Evolutionary conservation across 1,140 invertebrate species (phyloP).

Genomic region (Drosophila takahashii): DNA sequence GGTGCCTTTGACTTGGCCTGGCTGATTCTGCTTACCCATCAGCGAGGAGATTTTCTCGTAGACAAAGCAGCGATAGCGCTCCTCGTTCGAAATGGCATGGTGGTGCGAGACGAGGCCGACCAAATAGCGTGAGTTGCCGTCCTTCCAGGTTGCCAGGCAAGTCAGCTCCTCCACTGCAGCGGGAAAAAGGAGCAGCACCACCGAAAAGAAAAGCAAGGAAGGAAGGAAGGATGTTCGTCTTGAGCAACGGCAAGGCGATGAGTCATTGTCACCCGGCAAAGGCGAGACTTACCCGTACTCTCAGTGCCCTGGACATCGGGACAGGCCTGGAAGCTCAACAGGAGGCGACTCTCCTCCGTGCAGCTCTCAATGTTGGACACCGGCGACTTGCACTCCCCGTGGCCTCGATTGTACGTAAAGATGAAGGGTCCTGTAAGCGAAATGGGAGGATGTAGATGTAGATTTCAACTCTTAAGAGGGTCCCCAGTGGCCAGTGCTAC

Average conservation of each 20-base stretch:
- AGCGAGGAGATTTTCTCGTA: constrained; percentile 89
- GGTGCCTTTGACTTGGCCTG: neutral
- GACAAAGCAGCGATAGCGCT: constrained; percentile 96
- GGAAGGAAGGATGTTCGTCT: constrained; percentile 44
- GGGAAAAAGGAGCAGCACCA: neutral
- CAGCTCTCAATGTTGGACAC: constrained; percentile 95
- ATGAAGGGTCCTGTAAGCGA: constrained; percentile 77
- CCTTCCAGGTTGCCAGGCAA: constrained; percentile 95
- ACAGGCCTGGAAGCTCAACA: constrained; percentile 96
- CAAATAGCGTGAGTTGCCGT: constrained; percentile 93
- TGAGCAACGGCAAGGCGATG: constrained; percentile 40
- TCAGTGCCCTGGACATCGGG: constrained; percentile 94
- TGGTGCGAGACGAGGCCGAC: constrained; percentile 91
- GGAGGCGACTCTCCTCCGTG: constrained; percentile 93
- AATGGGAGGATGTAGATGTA: neutral
- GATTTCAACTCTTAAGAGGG: neutral
- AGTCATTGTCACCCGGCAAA: constrained; percentile 25
- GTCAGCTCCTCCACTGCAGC: constrained; percentile 93
- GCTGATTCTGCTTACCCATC: constrained; percentile 75
- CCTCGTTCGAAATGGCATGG: constrained; percentile 95
- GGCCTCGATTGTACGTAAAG: constrained; percentile 89
- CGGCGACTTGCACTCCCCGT: constrained; percentile 93
- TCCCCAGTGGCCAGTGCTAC: constrained; percentile 10
- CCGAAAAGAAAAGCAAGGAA: constrained; percentile 16
- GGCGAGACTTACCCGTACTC: constrained; percentile 88